Evolutionary conservation across 2,113 vertebrate genomes (phyloP).

Genomic region (Casuarius casuarius): DNA sequence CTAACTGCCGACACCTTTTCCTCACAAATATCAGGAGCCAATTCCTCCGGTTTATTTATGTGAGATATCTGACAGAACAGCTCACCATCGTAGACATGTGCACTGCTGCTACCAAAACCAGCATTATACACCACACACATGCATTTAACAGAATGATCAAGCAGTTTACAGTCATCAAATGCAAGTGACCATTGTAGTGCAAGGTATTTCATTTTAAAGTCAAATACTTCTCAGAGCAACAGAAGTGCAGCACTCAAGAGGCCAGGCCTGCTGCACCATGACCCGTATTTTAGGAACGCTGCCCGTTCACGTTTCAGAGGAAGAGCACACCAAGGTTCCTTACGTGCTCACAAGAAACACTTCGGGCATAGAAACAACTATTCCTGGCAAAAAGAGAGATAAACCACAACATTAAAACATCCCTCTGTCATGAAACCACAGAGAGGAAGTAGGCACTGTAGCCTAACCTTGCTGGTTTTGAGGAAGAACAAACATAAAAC

Average conservation of each 20-base stretch:
- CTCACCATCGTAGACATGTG: not conserved
- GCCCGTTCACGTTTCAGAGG: not conserved
- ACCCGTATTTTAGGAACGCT: accelerated
- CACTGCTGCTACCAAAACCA: not conserved
- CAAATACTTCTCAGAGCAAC: not conserved
- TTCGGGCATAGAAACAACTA: not conserved
- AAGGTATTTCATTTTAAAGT: not conserved
- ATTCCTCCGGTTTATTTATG: not conserved
- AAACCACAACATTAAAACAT: not conserved
- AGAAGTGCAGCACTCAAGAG: not conserved
- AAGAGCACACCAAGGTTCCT: accelerated
- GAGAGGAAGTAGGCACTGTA: not conserved
- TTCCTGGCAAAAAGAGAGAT: not conserved
- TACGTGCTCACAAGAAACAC: accelerated
- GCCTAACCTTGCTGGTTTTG: not conserved
- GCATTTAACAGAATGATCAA: not conserved
- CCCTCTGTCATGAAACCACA: not conserved
- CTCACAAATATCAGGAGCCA: not conserved
- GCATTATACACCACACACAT: accelerated
- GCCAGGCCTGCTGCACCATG: not conserved
- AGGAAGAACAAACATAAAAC: not conserved
- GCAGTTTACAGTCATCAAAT: not conserved
- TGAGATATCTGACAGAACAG: not conserved
- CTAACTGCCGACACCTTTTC: not conserved
- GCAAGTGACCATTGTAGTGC: accelerated